Base-by-base conservation (phyloP, 2,113 vertebrate species). In the Tetrao urogallus region DNA sequence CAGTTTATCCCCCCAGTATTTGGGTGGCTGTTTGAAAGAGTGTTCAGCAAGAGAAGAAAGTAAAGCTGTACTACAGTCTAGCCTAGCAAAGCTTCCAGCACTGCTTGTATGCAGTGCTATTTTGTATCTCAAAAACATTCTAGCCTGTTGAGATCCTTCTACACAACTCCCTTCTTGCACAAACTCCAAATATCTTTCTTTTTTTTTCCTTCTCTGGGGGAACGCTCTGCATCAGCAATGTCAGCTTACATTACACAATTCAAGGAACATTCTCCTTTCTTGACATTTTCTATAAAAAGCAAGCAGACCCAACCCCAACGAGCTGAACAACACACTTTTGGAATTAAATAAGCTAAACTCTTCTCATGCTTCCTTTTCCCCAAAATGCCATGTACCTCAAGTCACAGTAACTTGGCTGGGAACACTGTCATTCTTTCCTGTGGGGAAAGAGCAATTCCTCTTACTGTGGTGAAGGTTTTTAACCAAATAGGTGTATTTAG, bases 401-500 rank as follows among this genome's bases (percentile, higher is more conserved):
- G 24, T 22, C 45, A 56, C 42, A 40, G 38, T 40, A 76, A 75
- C 9, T 54, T 78, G 38, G 7, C 5, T 81, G 80, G 50, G 61
- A 93, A 91, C 85, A 48, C 54, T 73, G 34, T 70, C 6, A 10
- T 58, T 67, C 9, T 21, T 72, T 57, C 27, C 52, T 43, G 22
- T 48, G 15, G 52, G 15, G 11, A 76, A 69, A 92, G 21, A 32
- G 7, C 28, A 56, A 14, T 36, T 67, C 73, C 30, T 58, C 71
- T 66, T 25, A 11, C 61, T 34, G 54, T 52, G 32, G 43, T 16
- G 32, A 78, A 78, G 50, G 43, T 81, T 95, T 95, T 92, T 56
- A 96, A 75, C 73, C 42, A 75, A 54, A 94, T 4, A 88, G 27
- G 58, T 90, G 45, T 70, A 61, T 43, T 42, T 81, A 81, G 61